phyloP scores from a whole-genome alignment of 2,888 invertebrate species.

The Malthinus seriepunctatus region DNA sequence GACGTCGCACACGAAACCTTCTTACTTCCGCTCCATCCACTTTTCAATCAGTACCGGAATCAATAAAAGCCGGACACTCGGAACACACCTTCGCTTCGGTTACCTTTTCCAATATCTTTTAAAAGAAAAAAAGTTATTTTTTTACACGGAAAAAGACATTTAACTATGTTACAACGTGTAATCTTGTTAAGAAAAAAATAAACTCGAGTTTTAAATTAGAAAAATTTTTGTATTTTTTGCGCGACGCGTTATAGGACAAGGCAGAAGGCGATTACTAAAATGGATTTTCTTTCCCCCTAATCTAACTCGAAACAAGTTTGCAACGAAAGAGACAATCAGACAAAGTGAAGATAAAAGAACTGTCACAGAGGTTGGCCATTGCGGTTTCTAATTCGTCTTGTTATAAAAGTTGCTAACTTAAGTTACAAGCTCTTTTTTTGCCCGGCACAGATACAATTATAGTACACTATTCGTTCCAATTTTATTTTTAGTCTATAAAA shows the following conservation, averaged over 20 bases:
- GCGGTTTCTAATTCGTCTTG: conserved; percentile 36
- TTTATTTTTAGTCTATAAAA: no score
- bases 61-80: conserved; percentile 43
- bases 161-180: no score
- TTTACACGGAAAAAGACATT: no score
- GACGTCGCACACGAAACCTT: conserved; percentile 47
- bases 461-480: no score
- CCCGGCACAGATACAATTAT: conserved; percentile 16
- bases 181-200: no score
- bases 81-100: conserved; percentile 28
- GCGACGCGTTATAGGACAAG: not conserved
- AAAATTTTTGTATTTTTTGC: no score
- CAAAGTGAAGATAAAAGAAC: conserved; percentile 39
- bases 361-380: conserved; percentile 36
- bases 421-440: conserved; percentile 22
- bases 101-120: conserved; percentile 13
- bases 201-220: no score
- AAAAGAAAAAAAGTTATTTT: conserved; percentile 3
- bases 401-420: conserved; percentile 34
- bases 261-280: conserved; percentile 21
- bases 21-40: conserved; percentile 54
- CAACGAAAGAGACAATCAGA: conserved; percentile 35
- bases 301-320: conserved; percentile 36
- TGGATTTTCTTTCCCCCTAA: conserved; percentile 35
- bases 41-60: conserved; percentile 53